Evolutionary conservation across 2,888 invertebrate species (phyloP), one percentile per base, ranked within the genome.

Genomic region (Fragum sueziense): DNA sequence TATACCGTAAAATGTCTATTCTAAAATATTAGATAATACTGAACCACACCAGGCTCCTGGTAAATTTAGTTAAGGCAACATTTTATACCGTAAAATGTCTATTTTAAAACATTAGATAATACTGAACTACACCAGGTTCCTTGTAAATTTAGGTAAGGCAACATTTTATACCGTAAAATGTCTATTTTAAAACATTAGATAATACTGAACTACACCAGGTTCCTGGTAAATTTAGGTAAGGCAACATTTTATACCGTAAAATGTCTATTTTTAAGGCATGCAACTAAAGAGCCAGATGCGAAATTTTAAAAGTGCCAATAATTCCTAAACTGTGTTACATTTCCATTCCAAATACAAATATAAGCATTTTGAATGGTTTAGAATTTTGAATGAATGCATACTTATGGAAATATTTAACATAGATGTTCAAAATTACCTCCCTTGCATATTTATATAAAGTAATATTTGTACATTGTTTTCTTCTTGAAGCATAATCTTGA

Each of bases 151-250:
- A 84, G 84, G 84, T 84, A 74, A 3, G 31, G n/a, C 9, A 17
- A 51, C 33, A 31, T 22, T 25, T 54, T 29, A 1, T 37, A 14
- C 17, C 22, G 11, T 54, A 54, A 7, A 54, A 17, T 11, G 22
- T n/a, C 22, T 22, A 54, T n/a, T 54, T 22, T 54, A 54, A 11
- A n/a, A 22, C 7, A 54, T n/a, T n/a, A n/a, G 70, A 79, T 17
- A 71, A 52, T 20, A 72, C 74, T 1, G 65, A 65, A 29, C 34
- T 73, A 0, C 79, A 75, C 61, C 76, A 73, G 17, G 54, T 77
- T 3, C 84, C 84, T n/a, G 84, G 84, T 52, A 84, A 77, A 79
- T 84, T 72, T 70, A 84, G 84, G 84, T 84, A 74, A 3, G 31
- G n/a, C 9, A 17, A 51, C 33, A 31, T 22, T 25, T 54, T 29